Base-by-base conservation (phyloP, 2,113 vertebrate genomes). In the Callipepla squamata region DNA sequence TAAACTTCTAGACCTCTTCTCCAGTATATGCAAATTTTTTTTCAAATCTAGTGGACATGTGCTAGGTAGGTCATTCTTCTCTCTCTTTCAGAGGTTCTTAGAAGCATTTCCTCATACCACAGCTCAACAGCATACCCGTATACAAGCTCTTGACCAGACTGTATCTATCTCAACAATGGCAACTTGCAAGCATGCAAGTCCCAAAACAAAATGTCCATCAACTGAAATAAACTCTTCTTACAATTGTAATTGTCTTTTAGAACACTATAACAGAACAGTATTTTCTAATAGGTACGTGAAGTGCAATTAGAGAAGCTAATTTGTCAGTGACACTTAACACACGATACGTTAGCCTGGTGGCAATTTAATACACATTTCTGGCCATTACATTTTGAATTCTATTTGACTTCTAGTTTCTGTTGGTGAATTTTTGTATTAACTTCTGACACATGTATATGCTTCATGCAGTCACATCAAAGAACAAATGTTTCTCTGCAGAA, bases 211-310 rank as follows among this genome's bases (percentile, higher is more conserved):
- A 79, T 20, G 38, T 13, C 45, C 69, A 38, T 72, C 1, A 0
- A 87, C 83, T 70, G 85, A 76, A 95, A 75, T 9, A 92, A 93
- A 75, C 5, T 51, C 38, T 90, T 80, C 51, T 75, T 68, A 93
- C 50, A 53, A 61, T 81, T 65, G 21, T 48, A 82, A 79, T 3
- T 53, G 20, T 74, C 36, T 79, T 92, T 83, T 48, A 65, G 44
- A 85, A 83, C 3, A 63, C 38, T 53, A 48, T n/a, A 85, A 68
- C 11, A 68, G 87, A 89, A 3, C 5, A 26, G 38, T 40, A 69
- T 57, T 87, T 92, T 88, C 47, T 72, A 89, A 77, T 12, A 85
- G 36, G 72, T 47, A 88, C 3, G 34, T 7, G 61, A 68, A 76
- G 18, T 25, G 21, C 45, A 87, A 85, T 77, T 3, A 68, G 22